phyloP scores from a whole-genome alignment of 1,140 invertebrate species.

The Aphelinus atriplicis region DNA sequence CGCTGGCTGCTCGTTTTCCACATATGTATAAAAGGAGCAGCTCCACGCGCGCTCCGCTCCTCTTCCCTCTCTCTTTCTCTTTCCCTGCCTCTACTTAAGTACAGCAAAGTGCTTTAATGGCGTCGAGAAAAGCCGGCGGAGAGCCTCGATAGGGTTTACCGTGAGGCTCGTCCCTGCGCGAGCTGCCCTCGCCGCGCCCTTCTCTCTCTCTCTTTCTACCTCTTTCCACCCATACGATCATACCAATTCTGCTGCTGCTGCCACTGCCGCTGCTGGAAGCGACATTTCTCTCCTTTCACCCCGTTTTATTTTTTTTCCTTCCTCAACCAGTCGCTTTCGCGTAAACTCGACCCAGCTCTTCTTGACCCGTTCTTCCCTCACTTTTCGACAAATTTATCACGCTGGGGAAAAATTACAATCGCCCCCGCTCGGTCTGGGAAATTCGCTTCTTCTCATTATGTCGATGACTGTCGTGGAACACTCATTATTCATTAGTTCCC shows the following conservation, averaged over 20 bases:
- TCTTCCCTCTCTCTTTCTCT: background rate
- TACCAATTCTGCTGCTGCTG: constrained; percentile 2
- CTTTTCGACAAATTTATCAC: too few species aligned
- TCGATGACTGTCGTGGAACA: too few species aligned
- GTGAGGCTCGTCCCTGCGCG: background rate
- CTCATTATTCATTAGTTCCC: too few species aligned
- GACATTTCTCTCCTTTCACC: constrained; percentile 28
- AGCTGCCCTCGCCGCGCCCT: background rate
- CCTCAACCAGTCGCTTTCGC: too few species aligned
- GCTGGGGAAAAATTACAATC: too few species aligned
- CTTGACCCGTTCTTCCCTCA: background rate
- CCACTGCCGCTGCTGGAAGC: constrained; percentile 4
- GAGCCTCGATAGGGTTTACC: constrained; percentile 41
- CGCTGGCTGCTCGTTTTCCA: constrained; percentile 43
- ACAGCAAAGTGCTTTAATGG: constrained; percentile 43
- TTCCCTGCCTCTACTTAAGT: constrained; percentile 31
- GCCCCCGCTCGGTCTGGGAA: too few species aligned
- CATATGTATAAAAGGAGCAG: constrained; percentile 53
- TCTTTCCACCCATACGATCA: constrained; percentile 6
- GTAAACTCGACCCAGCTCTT: background rate
- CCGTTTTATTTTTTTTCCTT: constrained; percentile 3
- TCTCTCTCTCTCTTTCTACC: constrained; percentile 12
- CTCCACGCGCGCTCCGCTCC: constrained; percentile 4
- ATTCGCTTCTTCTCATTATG: too few species aligned
- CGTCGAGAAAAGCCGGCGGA: constrained; percentile 37